A percentile compares a stretch with the other conserved stretches of the same genome.
Conservation (phyloP, 2,797 vertebrate species). For the Eremophila alpestris region DNA sequence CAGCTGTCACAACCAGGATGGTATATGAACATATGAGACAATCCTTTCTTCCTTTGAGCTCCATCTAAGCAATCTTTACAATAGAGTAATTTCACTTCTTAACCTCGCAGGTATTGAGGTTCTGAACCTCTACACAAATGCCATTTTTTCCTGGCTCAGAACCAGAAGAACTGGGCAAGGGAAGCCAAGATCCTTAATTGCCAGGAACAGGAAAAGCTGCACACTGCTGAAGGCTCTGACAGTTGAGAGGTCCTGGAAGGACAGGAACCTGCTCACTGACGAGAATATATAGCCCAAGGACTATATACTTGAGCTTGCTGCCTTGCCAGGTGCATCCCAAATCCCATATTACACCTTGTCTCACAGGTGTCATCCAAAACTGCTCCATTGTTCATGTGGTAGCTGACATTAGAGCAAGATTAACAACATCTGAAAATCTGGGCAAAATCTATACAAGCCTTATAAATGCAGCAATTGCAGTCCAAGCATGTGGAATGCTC, state of each 20-base stretch:
- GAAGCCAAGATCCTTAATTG: not conserved
- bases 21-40: not conserved
- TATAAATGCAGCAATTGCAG: not conserved
- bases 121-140: not conserved
- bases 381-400: fast-evolving
- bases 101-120: not conserved
- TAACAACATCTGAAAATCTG: not conserved
- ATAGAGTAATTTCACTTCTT: not conserved
- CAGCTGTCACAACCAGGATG: not conserved
- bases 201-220: not conserved
- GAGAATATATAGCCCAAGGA: not conserved
- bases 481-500: not conserved
- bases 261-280: fast-evolving
- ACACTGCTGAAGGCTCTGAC: not conserved
- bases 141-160: not conserved
- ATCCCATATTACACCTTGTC: not conserved
- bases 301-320: not conserved
- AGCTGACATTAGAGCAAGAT: not conserved
- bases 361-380: not conserved
- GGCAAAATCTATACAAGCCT: not conserved
- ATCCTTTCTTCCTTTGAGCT: not conserved
- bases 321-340: not conserved
- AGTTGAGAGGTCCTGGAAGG: not conserved
- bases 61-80: not conserved
- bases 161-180: not conserved